A percentile compares a stretch with the other conserved stretches of the same genome.
These are phyloP conservation scores for Euwallacea fornicatus DNA, from an alignment of 1,140 invertebrate species.

Conservation along the genomic window DNA sequence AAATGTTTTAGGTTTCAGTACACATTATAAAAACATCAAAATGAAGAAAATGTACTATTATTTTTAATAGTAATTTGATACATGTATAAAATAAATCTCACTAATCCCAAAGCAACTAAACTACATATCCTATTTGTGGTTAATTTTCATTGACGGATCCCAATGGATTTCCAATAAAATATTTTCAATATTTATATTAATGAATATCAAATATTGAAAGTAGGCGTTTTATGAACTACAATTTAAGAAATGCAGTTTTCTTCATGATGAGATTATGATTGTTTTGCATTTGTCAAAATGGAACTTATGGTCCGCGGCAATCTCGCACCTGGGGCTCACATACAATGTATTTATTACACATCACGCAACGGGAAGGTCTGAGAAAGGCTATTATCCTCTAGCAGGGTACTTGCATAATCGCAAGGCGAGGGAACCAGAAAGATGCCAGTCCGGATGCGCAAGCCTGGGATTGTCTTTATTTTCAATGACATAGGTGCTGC, in stretches of 20 bases:
- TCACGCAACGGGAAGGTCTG: conserved; percentile 62
- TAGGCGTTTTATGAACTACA: too few relatives aligned
- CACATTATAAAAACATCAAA: too few relatives aligned
- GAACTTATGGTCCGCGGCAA: conserved; percentile 53
- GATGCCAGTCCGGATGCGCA: conserved; percentile 44
- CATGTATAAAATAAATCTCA: too few relatives aligned
- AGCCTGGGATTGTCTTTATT: conserved; percentile 45
- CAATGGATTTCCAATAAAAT: too few relatives aligned
- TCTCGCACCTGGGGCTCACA: conserved; percentile 61
- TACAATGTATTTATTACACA: conserved; percentile 60
- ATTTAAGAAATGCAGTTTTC: background rate
- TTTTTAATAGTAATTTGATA: too few relatives aligned
- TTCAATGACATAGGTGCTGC: conserved; percentile 45
- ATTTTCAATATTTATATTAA: too few relatives aligned
- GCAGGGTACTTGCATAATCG: conserved; percentile 57
- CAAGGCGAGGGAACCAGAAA: conserved; percentile 62
- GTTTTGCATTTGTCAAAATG: background rate
- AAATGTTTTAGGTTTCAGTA: too few relatives aligned
- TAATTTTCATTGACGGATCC: too few relatives aligned
- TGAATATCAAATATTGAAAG: too few relatives aligned
- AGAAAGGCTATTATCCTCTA: conserved; percentile 58
- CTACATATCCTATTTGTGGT: too few relatives aligned
- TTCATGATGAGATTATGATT: background rate
- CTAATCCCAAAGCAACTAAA: too few relatives aligned
- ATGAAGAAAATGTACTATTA: too few relatives aligned